Conservation (phyloP, 1,140 invertebrate genomes). For the Drosophila seguyi region DNA sequence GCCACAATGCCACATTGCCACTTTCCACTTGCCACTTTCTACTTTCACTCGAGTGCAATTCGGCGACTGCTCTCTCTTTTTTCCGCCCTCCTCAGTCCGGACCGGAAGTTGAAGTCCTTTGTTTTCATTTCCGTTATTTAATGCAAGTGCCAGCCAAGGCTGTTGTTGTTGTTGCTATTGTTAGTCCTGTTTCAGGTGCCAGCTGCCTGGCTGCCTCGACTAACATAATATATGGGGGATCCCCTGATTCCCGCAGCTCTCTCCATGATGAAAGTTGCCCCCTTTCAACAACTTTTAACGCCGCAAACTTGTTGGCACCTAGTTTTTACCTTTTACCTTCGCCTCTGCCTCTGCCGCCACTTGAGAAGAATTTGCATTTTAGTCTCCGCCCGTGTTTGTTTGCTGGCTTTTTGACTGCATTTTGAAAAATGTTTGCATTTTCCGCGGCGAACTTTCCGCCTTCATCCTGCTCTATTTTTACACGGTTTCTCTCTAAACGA, state of each 20-base stretch:
- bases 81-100: conserved; percentile 1
- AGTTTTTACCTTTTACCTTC: conserved; percentile 36
- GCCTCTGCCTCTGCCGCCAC: conserved; percentile 19
- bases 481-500: conserved; percentile 52
- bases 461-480: conserved; percentile 9
- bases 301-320: conserved; percentile 75
- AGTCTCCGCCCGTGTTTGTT: conserved; percentile 50
- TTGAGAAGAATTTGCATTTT: conserved; percentile 69
- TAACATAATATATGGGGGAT: conserved; percentile 71
- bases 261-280: conserved; percentile 43
- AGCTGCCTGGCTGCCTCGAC: conserved; percentile 66
- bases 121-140: conserved; percentile 83
- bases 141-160: conserved; percentile 65
- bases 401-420: conserved; percentile 73
- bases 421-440: conserved; percentile 70
- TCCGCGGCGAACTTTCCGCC: conserved; percentile 39
- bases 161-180: conserved; percentile 57
- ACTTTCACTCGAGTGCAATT: conserved; percentile 76
- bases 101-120: conserved; percentile 79
- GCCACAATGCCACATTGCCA: conserved; percentile 71
- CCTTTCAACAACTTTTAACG: conserved; percentile 73
- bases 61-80: conserved; percentile 42
- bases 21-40: conserved; percentile 60
- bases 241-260: conserved; percentile 7
- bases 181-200: conserved; percentile 47